Evolutionary conservation across 35 echinoderm and acorn worm species (phyloP), one percentile per base, ranked within the genome.

Genomic region (Patiria miniata): DNA sequence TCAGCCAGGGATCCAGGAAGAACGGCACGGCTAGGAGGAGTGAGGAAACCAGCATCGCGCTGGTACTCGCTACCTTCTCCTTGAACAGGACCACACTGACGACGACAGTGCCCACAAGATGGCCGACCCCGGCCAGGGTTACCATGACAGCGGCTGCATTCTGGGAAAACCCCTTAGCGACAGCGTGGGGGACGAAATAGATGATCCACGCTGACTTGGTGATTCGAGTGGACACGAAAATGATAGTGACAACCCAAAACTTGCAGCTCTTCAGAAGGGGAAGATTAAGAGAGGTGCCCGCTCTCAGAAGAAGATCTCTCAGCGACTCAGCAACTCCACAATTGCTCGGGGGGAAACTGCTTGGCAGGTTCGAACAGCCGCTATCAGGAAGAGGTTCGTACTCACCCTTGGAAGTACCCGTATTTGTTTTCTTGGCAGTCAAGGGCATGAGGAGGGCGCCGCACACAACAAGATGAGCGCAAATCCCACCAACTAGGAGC

Each of bases 71-170:
- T 30, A 73, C 65, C 34, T 73, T 73, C 26, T 36, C 65, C 65
- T 73, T 73, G 65, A 32, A 73, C 34, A 73, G 29, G 34, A 23
- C 65, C 26, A 73, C 65, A 73, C 23, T 73, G 65, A 73, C 18
- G 26, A 73, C 1, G 7, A 36, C 26, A 14, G 34, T 10, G 65
- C 26, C 26, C 19, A 73, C 19, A 14, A 73, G 65, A 73, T 15
- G 65, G 23, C 65, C 65, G 3, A 73, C 26, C 10, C 26, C 30
- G 29, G 26, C 26, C n/a, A 15, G 26, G 3, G 65, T 73, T 23
- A 73, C 65, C 65, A 73, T 73, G 65, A 30, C 65, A 34, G 65
- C 65, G 65, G 65, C 29, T 14, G 26, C 14, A 10, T 73, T 34
- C 7, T 2, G 26, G 34, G 65, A 32, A 34, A 73, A 36, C 26